phyloP scores from a whole-genome alignment of 1,140 invertebrate species.

The Myzus persicae region DNA sequence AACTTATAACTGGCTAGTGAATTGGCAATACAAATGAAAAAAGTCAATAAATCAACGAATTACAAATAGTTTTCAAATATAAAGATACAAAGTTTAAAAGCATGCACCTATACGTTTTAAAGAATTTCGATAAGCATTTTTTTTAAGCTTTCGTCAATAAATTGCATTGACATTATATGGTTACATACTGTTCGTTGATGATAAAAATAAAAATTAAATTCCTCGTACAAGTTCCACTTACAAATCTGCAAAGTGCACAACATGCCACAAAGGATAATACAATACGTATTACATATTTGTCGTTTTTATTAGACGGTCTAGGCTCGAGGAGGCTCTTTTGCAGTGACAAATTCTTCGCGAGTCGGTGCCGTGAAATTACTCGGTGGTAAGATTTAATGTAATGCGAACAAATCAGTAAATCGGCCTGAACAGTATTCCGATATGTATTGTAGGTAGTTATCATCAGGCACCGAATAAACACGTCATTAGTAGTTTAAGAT shows the following conservation, averaged over 20 bases:
- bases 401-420: too few species aligned
- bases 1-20: background rate
- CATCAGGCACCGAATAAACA: too few species aligned
- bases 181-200: background rate
- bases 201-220: background rate
- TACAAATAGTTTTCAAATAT: background rate
- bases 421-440: too few species aligned
- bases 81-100: background rate
- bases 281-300: background rate
- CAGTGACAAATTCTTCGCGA: too few species aligned
- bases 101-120: background rate
- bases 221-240: background rate
- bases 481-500: too few species aligned
- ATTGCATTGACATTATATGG: background rate
- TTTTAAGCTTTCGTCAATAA: background rate
- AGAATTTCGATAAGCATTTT: background rate
- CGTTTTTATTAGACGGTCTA: too few species aligned
- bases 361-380: too few species aligned
- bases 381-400: too few species aligned
- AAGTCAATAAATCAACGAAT: constrained; percentile 5
- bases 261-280: background rate
- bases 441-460: too few species aligned
- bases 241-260: background rate
- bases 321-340: too few species aligned
- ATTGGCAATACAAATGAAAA: constrained; percentile 21